Percentiles rank a stretch among this genome's conserved stretches.
Conservation (phyloP, 2,797 vertebrate genomes). For the Glossophaga mutica region DNA sequence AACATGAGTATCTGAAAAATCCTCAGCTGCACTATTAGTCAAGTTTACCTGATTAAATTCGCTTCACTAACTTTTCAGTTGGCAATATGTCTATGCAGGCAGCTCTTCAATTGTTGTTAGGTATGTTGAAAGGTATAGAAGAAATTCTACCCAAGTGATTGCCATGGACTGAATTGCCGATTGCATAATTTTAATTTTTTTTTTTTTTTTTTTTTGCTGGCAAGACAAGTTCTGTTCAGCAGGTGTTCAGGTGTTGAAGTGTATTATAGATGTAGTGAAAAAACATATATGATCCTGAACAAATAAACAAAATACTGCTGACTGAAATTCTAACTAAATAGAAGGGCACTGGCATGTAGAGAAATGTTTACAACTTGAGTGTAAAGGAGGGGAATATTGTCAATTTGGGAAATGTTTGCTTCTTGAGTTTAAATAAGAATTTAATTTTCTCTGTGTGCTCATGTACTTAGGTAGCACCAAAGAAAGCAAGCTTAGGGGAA, state of each 20-base stretch:
- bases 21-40: constrained; percentile 69
- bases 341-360: constrained; percentile 62
- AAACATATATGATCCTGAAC: constrained; percentile 70
- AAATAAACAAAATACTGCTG: constrained; percentile 76
- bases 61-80: constrained; percentile 76
- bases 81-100: constrained; percentile 76
- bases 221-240: constrained; percentile 78
- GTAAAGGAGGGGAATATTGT: constrained; percentile 62
- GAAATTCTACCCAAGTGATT: constrained; percentile 82
- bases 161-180: constrained; percentile 74
- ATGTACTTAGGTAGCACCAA: constrained; percentile 71
- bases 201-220: constrained; percentile 66
- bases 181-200: constrained; percentile 82
- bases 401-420: constrained; percentile 71
- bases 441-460: constrained; percentile 76
- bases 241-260: constrained; percentile 81
- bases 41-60: constrained; percentile 78
- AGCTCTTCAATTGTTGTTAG: constrained; percentile 76
- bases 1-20: constrained; percentile 52
- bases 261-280: constrained; percentile 73
- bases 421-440: constrained; percentile 74
- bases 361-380: constrained; percentile 73
- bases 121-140: constrained; percentile 79
- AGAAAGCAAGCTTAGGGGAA: constrained; percentile 65
- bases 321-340: constrained; percentile 76